Evolutionary conservation across 1,140 invertebrate genomes (phyloP), one percentile per base, ranked within the genome.

Genomic region (Cheumatopsyche charites): DNA sequence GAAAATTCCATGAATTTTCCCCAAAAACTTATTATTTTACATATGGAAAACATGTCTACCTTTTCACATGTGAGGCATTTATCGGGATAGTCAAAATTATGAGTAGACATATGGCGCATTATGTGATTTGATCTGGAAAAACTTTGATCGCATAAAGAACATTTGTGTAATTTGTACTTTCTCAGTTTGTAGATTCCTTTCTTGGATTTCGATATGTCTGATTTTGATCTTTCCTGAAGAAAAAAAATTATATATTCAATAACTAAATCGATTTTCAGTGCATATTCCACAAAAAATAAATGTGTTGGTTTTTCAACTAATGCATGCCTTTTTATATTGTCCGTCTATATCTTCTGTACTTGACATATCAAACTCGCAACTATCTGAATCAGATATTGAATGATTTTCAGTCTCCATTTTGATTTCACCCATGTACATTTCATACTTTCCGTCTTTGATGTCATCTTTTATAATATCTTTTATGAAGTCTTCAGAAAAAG

Each of bases 91-190:
- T 73, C 61, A 26, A 68, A 73, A 58, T 73, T 71, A 58, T 75
- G 74, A 19, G 66, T 69, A 4, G 71, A 47, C 74, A 75, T 75
- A 25, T 75, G 74, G 15, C 72, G 61, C n/a, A 75, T 73, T 15
- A 75, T 70, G 61, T 75, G 72, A 61, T 75, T 73, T 1, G 72
- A 71, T 45, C 74, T 75, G 13, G 74, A 67, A 66, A 75, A 75
- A 4, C 52, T 66, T 55, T 71, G 62, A 4, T 73, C 62, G 49
- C 74, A 75, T 21, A 75, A 25, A 1, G 69, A 75, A 42, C 74
- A 75, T 61, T 73, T 75, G 61, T 75, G 74, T 15, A 71, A 41
- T 49, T 70, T 72, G 55, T 73, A 63, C 55, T 75, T 75, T 6
- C 71, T 58, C 1, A 63, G 58, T 42, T 75, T 75, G 19, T 9